Conservation (phyloP, 2,797 vertebrate genomes). For the Pantherophis vulpinus region DNA sequence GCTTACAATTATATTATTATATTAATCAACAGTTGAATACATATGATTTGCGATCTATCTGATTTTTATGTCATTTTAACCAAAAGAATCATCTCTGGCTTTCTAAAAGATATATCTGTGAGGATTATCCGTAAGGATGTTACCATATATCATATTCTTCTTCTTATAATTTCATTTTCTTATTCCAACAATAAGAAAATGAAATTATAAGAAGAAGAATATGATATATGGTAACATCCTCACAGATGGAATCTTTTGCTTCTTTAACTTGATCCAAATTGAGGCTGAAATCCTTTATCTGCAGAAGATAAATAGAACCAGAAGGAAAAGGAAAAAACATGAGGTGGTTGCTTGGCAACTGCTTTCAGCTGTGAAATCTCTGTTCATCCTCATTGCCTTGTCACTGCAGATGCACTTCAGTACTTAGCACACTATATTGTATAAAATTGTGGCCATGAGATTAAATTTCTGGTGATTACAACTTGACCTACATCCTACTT, state of each 20-base stretch:
- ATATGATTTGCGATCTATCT: background rate
- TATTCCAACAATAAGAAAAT: background rate
- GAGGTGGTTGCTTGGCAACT: conserved; percentile 22
- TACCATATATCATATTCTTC: background rate
- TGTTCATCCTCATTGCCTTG: conserved; percentile 11
- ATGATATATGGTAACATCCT: too few species aligned
- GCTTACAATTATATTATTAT: background rate
- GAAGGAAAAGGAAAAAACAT: background rate
- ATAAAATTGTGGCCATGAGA: background rate
- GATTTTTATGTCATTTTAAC: background rate
- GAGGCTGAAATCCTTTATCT: conserved; percentile 11
- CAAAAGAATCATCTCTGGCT: background rate
- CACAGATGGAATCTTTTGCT: background rate
- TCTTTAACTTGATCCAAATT: conserved; percentile 7
- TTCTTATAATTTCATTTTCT: background rate
- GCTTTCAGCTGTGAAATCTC: background rate
- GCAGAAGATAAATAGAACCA: conserved; percentile 14
- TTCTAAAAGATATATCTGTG: background rate
- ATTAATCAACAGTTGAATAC: background rate
- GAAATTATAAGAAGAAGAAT: too few species aligned
- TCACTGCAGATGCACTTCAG: background rate
- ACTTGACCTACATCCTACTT: background rate
- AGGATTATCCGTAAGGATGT: background rate
- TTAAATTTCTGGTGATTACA: background rate
- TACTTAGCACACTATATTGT: background rate